These are phyloP conservation scores for Cebus imitator DNA, from an alignment of 2,113 vertebrate genomes.

Conservation along the genomic window DNA sequence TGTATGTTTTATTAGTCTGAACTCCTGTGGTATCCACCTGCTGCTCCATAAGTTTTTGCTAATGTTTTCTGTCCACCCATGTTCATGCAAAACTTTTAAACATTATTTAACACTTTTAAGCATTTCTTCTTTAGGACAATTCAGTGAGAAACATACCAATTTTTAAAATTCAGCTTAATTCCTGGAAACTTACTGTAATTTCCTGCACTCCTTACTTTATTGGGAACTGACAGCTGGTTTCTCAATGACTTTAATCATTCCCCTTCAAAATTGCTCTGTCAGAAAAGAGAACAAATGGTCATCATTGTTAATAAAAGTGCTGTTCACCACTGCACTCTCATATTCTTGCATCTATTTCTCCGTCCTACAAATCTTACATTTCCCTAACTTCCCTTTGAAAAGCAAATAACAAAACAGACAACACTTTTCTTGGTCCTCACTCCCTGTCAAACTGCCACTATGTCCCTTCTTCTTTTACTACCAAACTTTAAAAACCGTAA, in stretches of 20 bases:
- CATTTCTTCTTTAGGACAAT: neutral
- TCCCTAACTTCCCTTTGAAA: neutral
- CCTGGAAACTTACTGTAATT: neutral
- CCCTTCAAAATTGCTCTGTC: neutral
- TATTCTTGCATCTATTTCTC: neutral
- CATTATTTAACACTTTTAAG: neutral
- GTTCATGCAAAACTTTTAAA: neutral
- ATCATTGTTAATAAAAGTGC: neutral
- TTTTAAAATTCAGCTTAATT: neutral
- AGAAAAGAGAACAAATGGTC: neutral
- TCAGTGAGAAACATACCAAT: neutral
- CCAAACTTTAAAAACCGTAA: neutral
- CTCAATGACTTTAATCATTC: neutral
- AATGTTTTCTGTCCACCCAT: neutral
- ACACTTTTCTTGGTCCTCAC: neutral
- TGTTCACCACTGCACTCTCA: neutral
- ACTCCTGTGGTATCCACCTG: neutral
- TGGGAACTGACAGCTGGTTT: neutral
- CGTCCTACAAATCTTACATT: neutral
- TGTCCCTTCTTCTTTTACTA: neutral
- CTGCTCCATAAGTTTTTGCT: neutral
- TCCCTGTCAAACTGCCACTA: neutral
- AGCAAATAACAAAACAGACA: neutral
- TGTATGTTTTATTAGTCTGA: neutral
- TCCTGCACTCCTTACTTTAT: neutral